Base-by-base conservation (phyloP, 2,797 vertebrate genomes). In the Miichthys miiuy region DNA sequence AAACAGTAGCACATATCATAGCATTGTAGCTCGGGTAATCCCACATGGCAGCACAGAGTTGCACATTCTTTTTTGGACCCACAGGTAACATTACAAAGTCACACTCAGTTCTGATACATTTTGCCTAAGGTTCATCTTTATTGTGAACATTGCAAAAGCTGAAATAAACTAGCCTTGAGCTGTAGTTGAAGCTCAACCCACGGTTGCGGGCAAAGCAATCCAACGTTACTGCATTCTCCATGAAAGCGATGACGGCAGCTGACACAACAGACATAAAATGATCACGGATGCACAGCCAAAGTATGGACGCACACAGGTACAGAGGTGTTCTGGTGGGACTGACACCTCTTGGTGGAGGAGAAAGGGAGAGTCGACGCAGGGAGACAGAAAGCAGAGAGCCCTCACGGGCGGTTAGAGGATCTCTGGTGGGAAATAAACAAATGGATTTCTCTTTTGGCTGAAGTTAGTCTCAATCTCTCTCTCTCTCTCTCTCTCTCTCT, bases 361-460 rank as follows among this genome's bases (percentile, higher is more conserved):
- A 67, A 48, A 48, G 11, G 27, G 25, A 47, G 41, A 50, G 63
- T 2, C 41, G 52, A n/a, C 18, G 34, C 16, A 46, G 41, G 4
- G 30, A 70, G 46, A 64, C 1, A 20, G 23, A 20, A 14, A 55
- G 65, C 47, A 68, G 57, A 27, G 47, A 62, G 57, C 6, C 5
- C 42, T 74, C 1, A 16, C 23, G n/a, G 61, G 34, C 11, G 0
- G 44, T n/a, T 9, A 72, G 51, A 44, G 51, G 52, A 52, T 51
- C 57, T 50, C 58, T 47, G 38, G 42, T 75, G 78, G 72, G 52
- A 58, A 63, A 81, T 76, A 54, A 71, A 73, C 4, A 14, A 68
- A 63, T 68, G 23, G 38, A 61, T 72, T 72, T 66, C 27, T 64
- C 56, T 52, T 52, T 55, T 65, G 67, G 66, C 71, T 27, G 3